These are phyloP conservation scores for Solenopsis invicta DNA, from an alignment of 1,140 invertebrate genomes.

Conservation along the genomic window DNA sequence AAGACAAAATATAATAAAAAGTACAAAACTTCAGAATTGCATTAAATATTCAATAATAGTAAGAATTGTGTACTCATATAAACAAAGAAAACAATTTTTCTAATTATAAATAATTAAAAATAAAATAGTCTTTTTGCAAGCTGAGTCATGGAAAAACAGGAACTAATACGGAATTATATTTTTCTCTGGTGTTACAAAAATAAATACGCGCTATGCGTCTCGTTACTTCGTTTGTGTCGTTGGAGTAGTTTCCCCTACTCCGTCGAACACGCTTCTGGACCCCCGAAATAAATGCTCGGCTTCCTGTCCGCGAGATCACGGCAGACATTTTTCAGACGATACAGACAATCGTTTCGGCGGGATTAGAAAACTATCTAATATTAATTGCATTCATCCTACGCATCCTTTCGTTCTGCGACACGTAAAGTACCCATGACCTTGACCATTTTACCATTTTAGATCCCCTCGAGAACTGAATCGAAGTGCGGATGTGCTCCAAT, in stretches of 20 bases:
- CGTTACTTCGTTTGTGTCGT: slow-evolving; percentile 30
- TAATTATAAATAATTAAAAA: slow-evolving; percentile 20
- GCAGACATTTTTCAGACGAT: slow-evolving; percentile 69
- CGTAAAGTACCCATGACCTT: slow-evolving; percentile 42
- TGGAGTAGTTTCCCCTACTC: slow-evolving; percentile 21
- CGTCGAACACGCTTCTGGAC: slow-evolving; percentile 31
- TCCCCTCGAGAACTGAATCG: slow-evolving; percentile 38
- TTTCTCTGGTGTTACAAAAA: slow-evolving; percentile 66
- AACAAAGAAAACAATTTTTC: background rate
- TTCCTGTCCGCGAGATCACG: slow-evolving; percentile 75
- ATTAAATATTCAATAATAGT: background rate
- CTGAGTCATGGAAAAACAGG: background rate
- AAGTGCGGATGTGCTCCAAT: slow-evolving; percentile 54
- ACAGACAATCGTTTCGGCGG: slow-evolving; percentile 16
- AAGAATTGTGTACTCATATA: background rate
- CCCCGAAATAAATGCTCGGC: slow-evolving; percentile 74
- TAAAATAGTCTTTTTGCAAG: background rate
- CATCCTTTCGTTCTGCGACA: background rate
- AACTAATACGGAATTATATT: slow-evolving; percentile 28
- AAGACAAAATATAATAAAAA: background rate
- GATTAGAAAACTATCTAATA: background rate
- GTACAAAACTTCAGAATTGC: background rate
- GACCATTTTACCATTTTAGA: slow-evolving; percentile 63
- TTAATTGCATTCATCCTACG: background rate
- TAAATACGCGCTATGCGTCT: slow-evolving; percentile 69